Evolutionary conservation across 1,140 invertebrate species (phyloP), one percentile per base, ranked within the genome.

Genomic region (Parasteatoda tepidariorum): DNA sequence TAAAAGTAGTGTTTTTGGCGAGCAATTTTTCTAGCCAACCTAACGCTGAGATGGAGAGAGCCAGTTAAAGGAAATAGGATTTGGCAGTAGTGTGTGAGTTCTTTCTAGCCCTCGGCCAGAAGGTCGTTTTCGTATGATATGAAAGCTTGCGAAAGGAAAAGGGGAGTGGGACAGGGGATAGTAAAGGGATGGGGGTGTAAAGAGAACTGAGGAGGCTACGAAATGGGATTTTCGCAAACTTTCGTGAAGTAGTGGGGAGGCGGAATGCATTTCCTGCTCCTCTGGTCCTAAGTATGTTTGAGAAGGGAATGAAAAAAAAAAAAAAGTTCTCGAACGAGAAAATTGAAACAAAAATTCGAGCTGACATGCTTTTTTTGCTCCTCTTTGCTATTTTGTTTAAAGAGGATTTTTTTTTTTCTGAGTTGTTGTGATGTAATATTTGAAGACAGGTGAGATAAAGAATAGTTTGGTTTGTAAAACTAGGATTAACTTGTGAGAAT

Each of bases 31-130:
- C n/a, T n/a, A n/a, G n/a, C n/a, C n/a, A n/a, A n/a, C n/a, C n/a
- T n/a, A n/a, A n/a, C n/a, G n/a, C n/a, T 22, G 6, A 4, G 2
- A 11, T 7, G 24, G 34, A 41, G 41, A 31, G 7, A 22, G n/a
- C 33, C 62, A 31, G 26, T 15, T n/a, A 26, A 68, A 55, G 70
- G 70, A 73, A 73, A 73, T 59, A 54, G 70, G 41, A 54, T 73
- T 73, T 73, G 1, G 38, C 9, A 48, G 38, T n/a, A n/a, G n/a
- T 41, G 5, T 6, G 38, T 41, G 38, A 41, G 13, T 5, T 48
- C 18, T 18, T 48, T 48, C 38, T 48, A 9, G 9, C 38, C 18
- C 4, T 48, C 18, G 38, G 9, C 38, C 70, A 30, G n/a, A 41
- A 73, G 70, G 24, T 57, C 18, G 7, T 48, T 28, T 54, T 33